These are phyloP conservation scores for Blastomussa wellsi DNA, from an alignment of 92 coral and sea anemone genomes.

Conservation along the genomic window DNA sequence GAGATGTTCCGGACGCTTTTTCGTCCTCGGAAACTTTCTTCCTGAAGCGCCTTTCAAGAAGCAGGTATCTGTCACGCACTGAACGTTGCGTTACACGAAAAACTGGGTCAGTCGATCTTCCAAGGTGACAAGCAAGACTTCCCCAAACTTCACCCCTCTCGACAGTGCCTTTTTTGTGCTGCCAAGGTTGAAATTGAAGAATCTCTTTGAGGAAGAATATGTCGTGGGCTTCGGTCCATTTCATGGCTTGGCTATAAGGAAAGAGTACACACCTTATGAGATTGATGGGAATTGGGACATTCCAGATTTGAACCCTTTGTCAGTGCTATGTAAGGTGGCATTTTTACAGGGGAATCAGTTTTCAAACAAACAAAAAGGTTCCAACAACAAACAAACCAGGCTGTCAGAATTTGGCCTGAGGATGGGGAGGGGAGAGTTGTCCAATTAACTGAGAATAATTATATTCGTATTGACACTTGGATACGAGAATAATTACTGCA, in stretches of 20 bases:
- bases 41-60: constrained; percentile 49
- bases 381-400: constrained; percentile 32
- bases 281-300: constrained; percentile 35
- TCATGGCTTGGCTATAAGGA: constrained; percentile 58
- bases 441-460: too few species aligned
- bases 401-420: constrained; percentile 8
- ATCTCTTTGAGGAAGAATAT: constrained; percentile 32
- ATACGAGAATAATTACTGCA: too few species aligned
- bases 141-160: constrained; percentile 53
- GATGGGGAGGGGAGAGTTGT: too few species aligned
- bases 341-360: constrained; percentile 45
- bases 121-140: constrained; percentile 28
- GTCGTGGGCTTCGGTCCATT: constrained; percentile 59
- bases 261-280: constrained; percentile 26
- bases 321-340: constrained; percentile 15
- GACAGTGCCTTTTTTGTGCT: constrained; percentile 34
- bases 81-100: too few species aligned
- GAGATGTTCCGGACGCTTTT: constrained; percentile 48
- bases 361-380: constrained; percentile 31
- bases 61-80: constrained; percentile 36
- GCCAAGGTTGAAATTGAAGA: too few species aligned
- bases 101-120: constrained; percentile 18
- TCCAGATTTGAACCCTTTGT: constrained; percentile 26
- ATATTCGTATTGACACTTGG: too few species aligned
- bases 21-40: constrained; percentile 56